These are phyloP conservation scores for Panonychus citri DNA, from an alignment of 1,140 invertebrate genomes.

Conservation along the genomic window DNA sequence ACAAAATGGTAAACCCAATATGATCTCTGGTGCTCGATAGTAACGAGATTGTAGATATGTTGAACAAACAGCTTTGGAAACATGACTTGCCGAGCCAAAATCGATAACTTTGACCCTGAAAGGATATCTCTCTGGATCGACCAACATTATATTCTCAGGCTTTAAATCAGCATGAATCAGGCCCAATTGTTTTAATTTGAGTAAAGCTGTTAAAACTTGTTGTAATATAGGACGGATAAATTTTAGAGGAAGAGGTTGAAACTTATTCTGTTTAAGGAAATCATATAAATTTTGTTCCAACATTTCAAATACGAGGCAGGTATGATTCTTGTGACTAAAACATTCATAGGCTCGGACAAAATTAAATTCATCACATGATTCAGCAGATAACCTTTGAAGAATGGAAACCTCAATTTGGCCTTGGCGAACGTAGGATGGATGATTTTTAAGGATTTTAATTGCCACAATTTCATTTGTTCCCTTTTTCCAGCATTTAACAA, in stretches of 20 bases:
- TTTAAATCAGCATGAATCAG: slow-evolving; percentile 98
- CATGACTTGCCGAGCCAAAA: slow-evolving; percentile 96
- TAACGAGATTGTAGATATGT: slow-evolving; percentile 98
- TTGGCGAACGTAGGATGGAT: slow-evolving; percentile 96
- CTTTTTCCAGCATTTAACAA: slow-evolving; percentile 99
- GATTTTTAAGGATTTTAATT: slow-evolving; percentile 99
- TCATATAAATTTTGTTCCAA: slow-evolving; percentile 99
- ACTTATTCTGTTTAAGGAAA: slow-evolving; percentile 99
- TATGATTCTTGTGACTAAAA: slow-evolving; percentile 98
- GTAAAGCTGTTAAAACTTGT: slow-evolving; percentile 89
- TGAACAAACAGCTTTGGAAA: slow-evolving; percentile 96
- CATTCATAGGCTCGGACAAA: slow-evolving; percentile 98
- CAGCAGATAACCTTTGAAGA: slow-evolving; percentile 82
- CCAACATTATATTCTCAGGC: slow-evolving; percentile 99
- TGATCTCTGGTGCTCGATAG: slow-evolving; percentile 95
- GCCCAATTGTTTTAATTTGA: slow-evolving; percentile 95
- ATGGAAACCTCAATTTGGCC: slow-evolving; percentile 98
- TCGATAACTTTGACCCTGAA: slow-evolving; percentile 74
- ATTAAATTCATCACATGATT: slow-evolving; percentile 83
- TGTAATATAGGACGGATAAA: slow-evolving; percentile 96
- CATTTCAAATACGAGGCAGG: slow-evolving; percentile 99
- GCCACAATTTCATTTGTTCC: slow-evolving; percentile 99
- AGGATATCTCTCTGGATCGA: slow-evolving; percentile 86
- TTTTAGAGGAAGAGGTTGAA: slow-evolving; percentile 86
- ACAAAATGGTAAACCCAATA: slow-evolving; percentile 88